Conservation (phyloP, 2,113 vertebrate genomes). For the Neolamprologus falcicula region DNA sequence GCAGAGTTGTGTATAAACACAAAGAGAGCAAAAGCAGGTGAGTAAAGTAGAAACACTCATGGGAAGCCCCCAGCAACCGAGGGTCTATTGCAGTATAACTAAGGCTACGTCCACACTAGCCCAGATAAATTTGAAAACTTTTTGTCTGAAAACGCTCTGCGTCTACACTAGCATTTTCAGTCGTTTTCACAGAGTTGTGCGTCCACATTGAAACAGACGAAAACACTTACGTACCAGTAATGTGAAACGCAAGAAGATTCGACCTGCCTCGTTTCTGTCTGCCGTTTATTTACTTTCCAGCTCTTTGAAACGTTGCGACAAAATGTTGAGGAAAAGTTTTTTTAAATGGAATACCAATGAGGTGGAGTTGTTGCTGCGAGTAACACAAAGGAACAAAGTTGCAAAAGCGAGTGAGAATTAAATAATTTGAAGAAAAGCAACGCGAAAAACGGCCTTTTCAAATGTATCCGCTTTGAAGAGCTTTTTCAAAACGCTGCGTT, state of each 20-base stretch:
- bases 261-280: not conserved
- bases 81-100: not conserved
- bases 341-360: not conserved
- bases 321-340: not conserved
- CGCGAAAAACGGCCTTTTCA: not conserved
- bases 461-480: not conserved
- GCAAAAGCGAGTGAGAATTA: not conserved
- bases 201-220: not conserved
- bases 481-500: not conserved
- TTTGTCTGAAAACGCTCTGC: not conserved
- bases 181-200: not conserved
- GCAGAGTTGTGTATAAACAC: not conserved
- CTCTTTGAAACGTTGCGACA: not conserved
- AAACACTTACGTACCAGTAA: not conserved
- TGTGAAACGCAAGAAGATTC: not conserved
- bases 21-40: not conserved
- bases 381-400: not conserved
- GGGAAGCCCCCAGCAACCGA: not conserved
- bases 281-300: not conserved
- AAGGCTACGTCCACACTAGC: not conserved
- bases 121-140: not conserved
- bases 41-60: not conserved
- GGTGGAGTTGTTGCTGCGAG: not conserved
- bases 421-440: not conserved
- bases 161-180: not conserved